Conservation (phyloP, 2,113 vertebrate species). For the Xyliphius kryptos region DNA sequence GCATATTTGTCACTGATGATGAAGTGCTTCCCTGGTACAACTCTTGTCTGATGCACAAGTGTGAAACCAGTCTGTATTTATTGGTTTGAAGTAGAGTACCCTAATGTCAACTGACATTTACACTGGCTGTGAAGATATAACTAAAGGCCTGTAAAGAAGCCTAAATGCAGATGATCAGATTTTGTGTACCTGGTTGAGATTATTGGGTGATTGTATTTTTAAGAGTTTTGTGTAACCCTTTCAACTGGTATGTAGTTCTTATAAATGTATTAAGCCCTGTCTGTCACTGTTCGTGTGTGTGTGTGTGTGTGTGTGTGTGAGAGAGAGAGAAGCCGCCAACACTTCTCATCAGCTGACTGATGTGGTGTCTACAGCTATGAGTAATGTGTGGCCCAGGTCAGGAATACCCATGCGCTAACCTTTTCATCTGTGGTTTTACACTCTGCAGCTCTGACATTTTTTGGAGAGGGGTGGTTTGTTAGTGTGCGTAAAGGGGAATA, state of each 20-base stretch:
- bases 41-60: slow-evolving; percentile 7
- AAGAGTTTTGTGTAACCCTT: too few species aligned
- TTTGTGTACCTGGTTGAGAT: too few species aligned
- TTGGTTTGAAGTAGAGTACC: too few species aligned
- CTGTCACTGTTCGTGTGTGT: slow-evolving; percentile 6
- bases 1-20: slow-evolving; percentile 34
- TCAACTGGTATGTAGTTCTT: slow-evolving; percentile 23
- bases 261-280: slow-evolving; percentile 12
- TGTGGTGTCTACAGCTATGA: slow-evolving; percentile 55
- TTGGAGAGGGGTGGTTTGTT: slow-evolving; percentile 45
- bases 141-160: too few species aligned
- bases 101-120: too few species aligned
- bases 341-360: slow-evolving; percentile 50
- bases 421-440: slow-evolving; percentile 72
- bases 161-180: too few species aligned
- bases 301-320: slow-evolving; percentile 32
- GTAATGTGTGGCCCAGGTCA: slow-evolving; percentile 55
- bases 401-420: slow-evolving; percentile 54
- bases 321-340: slow-evolving; percentile 48
- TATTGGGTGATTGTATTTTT: too few species aligned
- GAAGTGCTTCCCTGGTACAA: not conserved
- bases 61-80: not conserved
- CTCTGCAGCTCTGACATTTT: slow-evolving; percentile 57
- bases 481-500: slow-evolving; percentile 31
- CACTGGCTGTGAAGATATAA: too few species aligned